Conservation (phyloP, 2,113 vertebrate species). For the Motacilla alba region DNA sequence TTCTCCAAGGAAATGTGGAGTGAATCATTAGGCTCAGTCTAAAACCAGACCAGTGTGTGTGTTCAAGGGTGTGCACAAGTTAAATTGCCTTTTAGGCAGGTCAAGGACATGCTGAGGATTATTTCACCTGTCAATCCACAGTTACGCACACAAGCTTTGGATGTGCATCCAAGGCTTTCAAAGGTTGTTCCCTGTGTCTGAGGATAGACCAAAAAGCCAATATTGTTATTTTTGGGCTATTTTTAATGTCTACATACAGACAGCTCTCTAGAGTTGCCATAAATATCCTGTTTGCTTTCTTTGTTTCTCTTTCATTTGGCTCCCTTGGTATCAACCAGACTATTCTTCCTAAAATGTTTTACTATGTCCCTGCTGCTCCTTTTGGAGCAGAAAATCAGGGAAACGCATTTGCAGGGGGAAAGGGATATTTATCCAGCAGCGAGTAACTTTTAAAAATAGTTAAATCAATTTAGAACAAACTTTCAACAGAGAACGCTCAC, state of each 20-base stretch:
- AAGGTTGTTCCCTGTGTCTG: neutral
- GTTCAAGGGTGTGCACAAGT: neutral
- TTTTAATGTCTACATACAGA: conserved; percentile 32
- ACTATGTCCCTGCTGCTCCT: neutral
- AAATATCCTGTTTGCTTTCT: conserved; percentile 61
- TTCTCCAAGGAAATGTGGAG: neutral
- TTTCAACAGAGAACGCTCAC: neutral
- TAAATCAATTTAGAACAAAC: conserved; percentile 47
- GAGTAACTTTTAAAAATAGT: conserved; percentile 47
- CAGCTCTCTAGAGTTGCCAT: conserved; percentile 15
- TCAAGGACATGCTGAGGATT: neutral
- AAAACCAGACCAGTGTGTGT: neutral
- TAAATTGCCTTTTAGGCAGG: neutral
- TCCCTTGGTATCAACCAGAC: conserved; percentile 28
- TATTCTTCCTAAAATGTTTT: conserved; percentile 16
- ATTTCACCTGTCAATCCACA: conserved; percentile 25
- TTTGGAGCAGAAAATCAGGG: neutral
- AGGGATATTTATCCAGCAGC: conserved; percentile 28
- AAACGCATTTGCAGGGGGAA: neutral
- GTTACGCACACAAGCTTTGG: neutral
- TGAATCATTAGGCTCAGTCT: neutral
- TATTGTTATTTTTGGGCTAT: conserved; percentile 28
- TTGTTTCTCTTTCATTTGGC: conserved; percentile 45
- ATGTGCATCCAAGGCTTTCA: neutral
- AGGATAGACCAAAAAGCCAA: conserved; percentile 29